Evolutionary conservation across 2,888 invertebrate genomes (phyloP).

Genomic region (Lasioglossum leucozonium): DNA sequence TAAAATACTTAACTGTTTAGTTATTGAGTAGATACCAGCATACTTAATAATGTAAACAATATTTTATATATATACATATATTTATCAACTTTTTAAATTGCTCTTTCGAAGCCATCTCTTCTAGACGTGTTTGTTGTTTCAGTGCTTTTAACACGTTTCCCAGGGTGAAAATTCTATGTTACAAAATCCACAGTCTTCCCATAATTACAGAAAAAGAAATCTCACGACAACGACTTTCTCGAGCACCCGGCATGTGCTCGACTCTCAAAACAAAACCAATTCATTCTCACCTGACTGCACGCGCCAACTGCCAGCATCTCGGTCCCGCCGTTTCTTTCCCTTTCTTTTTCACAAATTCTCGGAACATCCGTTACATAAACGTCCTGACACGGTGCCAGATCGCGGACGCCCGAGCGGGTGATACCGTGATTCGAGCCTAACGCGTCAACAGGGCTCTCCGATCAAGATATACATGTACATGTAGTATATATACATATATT

Average conservation of each 20-base stretch:
- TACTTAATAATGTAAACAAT: too few relatives aligned
- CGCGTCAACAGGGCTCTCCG: neutral
- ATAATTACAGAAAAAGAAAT: neutral
- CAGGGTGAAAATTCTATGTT: too few relatives aligned
- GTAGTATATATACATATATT: too few relatives aligned
- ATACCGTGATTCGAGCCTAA: neutral
- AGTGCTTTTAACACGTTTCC: too few relatives aligned
- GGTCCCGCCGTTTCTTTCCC: neutral
- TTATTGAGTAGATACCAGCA: too few relatives aligned
- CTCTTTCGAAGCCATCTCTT: too few relatives aligned
- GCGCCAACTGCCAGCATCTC: neutral
- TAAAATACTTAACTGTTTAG: too few relatives aligned
- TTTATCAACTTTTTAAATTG: too few relatives aligned
- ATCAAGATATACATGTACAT: neutral
- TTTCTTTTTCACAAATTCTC: neutral
- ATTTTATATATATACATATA: too few relatives aligned
- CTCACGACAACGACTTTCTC: neutral
- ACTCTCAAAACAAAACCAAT: neutral
- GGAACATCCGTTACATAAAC: neutral
- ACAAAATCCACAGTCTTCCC: too few relatives aligned
- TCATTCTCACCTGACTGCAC: too few relatives aligned
- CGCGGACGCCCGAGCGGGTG: neutral
- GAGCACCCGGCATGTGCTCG: neutral
- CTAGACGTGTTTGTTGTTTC: too few relatives aligned
- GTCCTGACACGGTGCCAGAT: neutral